A percentile compares a stretch with the other conserved stretches of the same genome.
phyloP scores from a whole-genome alignment of 1,140 invertebrate genomes.

The Ceratina australensis region DNA sequence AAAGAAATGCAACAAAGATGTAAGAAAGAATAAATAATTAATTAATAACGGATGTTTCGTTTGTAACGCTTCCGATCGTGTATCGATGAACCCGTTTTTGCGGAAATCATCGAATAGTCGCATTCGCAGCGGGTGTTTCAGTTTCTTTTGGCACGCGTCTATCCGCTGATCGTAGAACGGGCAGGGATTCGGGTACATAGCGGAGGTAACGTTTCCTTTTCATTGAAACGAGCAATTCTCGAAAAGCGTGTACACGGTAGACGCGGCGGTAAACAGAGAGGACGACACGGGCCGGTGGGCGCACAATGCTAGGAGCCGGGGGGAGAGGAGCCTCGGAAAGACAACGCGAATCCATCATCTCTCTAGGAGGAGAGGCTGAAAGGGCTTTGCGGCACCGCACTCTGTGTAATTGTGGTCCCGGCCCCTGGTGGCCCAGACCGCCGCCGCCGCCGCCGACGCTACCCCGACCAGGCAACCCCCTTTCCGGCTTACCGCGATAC shows the following conservation, averaged over 20 bases:
- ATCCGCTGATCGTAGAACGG: neutral
- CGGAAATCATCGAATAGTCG: too few relatives aligned
- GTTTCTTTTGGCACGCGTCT: neutral
- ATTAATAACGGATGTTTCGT: too few relatives aligned
- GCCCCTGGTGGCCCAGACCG: conserved; percentile 66
- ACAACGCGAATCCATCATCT: conserved; percentile 72
- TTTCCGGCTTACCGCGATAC: conserved; percentile 52
- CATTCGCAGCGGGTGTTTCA: neutral
- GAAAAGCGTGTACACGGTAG: conserved; percentile 51
- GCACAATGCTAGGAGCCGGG: conserved; percentile 57
- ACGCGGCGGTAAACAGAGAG: conserved; percentile 49
- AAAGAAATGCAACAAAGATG: too few relatives aligned
- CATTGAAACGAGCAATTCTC: conserved; percentile 52
- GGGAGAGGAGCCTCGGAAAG: conserved; percentile 50
- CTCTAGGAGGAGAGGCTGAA: conserved; percentile 67
- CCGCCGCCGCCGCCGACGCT: neutral
- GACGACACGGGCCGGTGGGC: conserved; percentile 59
- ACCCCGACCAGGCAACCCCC: conserved; percentile 42
- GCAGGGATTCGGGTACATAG: neutral
- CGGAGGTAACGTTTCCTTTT: conserved; percentile 28
- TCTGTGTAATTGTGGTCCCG: conserved; percentile 75
- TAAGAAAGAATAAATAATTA: too few relatives aligned
- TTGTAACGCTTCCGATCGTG: too few relatives aligned
- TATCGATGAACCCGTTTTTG: too few relatives aligned
- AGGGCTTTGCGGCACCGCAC: conserved; percentile 69